Percentiles rank a stretch among this genome's conserved stretches.
phyloP scores from a whole-genome alignment of 2,113 vertebrate genomes.

The Caranx melampygus region DNA sequence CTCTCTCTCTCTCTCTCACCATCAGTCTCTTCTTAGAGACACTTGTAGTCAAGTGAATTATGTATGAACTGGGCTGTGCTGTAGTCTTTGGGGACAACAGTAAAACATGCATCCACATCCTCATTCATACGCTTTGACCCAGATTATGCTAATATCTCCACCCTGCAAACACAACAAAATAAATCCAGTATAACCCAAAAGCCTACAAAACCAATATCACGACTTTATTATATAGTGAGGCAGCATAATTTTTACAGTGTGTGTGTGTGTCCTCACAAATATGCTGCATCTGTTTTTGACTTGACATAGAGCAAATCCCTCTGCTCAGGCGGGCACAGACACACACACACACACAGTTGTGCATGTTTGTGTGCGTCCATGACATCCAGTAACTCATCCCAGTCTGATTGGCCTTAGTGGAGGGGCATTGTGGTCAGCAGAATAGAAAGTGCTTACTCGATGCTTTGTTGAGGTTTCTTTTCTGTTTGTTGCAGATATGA shows the following conservation, averaged over 20 bases:
- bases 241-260: neutral
- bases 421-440: constrained; percentile 76
- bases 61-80: constrained; percentile 73
- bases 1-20: constrained; percentile 15
- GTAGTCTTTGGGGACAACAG: constrained; percentile 67
- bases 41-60: constrained; percentile 75
- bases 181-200: constrained; percentile 60
- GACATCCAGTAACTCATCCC: constrained; percentile 72
- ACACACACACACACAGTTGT: constrained; percentile 2
- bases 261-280: constrained; percentile 9
- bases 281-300: constrained; percentile 13
- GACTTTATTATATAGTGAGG: constrained; percentile 24
- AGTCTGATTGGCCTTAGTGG: constrained; percentile 61
- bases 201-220: constrained; percentile 57
- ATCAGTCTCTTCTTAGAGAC: constrained; percentile 52
- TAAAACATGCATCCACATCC: constrained; percentile 75
- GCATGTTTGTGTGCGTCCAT: constrained; percentile 51
- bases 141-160: constrained; percentile 72
- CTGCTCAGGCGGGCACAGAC: neutral
- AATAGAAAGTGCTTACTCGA: constrained; percentile 74
- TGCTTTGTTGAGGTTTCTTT: constrained; percentile 65
- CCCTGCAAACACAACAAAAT: constrained; percentile 66
- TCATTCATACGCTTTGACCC: constrained; percentile 74
- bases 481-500: constrained; percentile 75
- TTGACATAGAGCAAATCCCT: constrained; percentile 9